Evolutionary conservation across 2,113 vertebrate genomes (phyloP).

Genomic region (Dendrocopos noguchii): DNA sequence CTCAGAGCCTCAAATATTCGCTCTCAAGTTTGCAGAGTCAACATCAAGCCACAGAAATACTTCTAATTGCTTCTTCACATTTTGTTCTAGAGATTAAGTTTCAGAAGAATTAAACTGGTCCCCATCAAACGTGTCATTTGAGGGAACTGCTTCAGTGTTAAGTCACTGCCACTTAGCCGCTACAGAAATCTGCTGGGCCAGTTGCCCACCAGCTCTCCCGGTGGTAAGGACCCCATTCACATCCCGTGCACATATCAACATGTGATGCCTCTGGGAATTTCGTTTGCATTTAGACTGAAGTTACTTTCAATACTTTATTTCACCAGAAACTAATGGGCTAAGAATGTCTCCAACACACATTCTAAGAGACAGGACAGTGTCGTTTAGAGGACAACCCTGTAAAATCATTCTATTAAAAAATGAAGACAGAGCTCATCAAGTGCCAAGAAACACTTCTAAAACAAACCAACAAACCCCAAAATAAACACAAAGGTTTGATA

Average conservation of each 20-base stretch:
- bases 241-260: accelerated
- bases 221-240: not conserved
- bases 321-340: not conserved
- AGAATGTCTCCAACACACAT: not conserved
- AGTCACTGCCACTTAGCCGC: not conserved
- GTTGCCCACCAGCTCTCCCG: not conserved
- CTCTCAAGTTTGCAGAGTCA: accelerated
- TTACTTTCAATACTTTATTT: not conserved
- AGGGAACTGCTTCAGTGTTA: not conserved
- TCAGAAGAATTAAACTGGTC: not conserved
- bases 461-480: not conserved
- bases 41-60: not conserved
- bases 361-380: accelerated
- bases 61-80: not conserved
- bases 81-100: not conserved
- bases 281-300: not conserved
- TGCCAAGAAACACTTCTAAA: not conserved
- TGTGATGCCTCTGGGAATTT: not conserved
- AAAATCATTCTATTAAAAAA: not conserved
- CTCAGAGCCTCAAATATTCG: not conserved
- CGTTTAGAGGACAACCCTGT: not conserved
- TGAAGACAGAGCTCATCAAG: not conserved
- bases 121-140: not conserved
- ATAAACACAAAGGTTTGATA: accelerated
- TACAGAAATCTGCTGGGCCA: not conserved